phyloP scores from a whole-genome alignment of 1,140 invertebrate genomes.

The Dermatophagoides farinae region DNA sequence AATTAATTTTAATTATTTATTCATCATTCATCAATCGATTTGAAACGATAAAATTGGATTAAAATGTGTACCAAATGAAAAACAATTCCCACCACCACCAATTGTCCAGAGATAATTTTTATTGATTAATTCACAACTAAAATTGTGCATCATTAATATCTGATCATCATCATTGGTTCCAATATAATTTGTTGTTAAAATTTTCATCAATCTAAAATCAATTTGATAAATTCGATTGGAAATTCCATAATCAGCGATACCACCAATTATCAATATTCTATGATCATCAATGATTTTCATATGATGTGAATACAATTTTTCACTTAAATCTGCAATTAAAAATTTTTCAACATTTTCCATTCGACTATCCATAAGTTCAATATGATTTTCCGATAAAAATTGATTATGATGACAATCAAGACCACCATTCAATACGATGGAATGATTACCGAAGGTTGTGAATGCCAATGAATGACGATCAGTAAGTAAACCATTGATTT shows the following conservation, averaged over 20 bases:
- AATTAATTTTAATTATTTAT: too few relatives aligned
- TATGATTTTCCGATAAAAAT: not conserved
- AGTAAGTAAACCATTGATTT: not conserved
- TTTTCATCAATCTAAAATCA: not conserved
- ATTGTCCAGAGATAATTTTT: constrained; percentile 23
- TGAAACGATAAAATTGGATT: constrained; percentile 20
- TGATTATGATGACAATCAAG: not conserved
- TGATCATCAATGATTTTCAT: not conserved
- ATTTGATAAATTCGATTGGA: not conserved
- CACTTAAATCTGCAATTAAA: not conserved
- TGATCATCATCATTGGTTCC: constrained; percentile 1
- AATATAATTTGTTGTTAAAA: not conserved
- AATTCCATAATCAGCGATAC: not conserved
- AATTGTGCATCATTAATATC: constrained; percentile 28
- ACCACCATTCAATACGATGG: not conserved
- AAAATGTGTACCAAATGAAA: constrained; percentile 34
- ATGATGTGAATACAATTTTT: not conserved
- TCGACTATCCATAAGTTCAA: not conserved
- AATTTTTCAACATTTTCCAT: not conserved
- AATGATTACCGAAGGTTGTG: not conserved
- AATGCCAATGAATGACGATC: not conserved
- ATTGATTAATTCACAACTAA: constrained; percentile 22
- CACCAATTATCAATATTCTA: not conserved
- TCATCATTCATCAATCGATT: too few relatives aligned
- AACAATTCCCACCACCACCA: constrained; percentile 35